These are phyloP conservation scores for Microcebus griseorufus DNA, from an alignment of 2,113 vertebrate species.

Conservation along the genomic window DNA sequence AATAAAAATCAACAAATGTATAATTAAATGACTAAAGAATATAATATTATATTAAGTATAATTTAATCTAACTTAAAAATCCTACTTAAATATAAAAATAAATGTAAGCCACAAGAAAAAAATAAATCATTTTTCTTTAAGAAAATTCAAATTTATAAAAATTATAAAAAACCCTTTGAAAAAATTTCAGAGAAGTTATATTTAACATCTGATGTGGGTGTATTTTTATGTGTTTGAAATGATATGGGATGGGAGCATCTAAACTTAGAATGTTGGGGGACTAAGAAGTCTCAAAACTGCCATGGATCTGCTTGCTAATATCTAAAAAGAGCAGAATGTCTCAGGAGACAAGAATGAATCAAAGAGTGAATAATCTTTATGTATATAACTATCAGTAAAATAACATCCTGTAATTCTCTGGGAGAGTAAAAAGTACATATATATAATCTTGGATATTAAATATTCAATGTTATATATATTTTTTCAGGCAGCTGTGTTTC, in stretches of 20 bases:
- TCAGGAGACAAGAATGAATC: background rate
- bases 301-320: background rate
- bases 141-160: slow-evolving; percentile 26
- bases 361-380: background rate
- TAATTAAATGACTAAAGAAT: background rate
- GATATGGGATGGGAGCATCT: background rate
- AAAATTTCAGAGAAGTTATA: background rate
- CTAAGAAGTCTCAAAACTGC: background rate
- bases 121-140: slow-evolving; percentile 13
- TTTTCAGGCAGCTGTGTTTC: background rate
- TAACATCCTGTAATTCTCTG: background rate
- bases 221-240: slow-evolving; percentile 42
- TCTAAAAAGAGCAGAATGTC: background rate
- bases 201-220: background rate
- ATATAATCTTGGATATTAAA: background rate
- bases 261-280: background rate
- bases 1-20: slow-evolving; percentile 11
- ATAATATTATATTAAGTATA: background rate
- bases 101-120: background rate
- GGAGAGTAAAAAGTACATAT: background rate
- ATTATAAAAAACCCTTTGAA: background rate
- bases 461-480: background rate
- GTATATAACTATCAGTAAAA: background rate
- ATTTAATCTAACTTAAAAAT: background rate
- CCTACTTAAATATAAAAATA: background rate